A percentile compares a stretch with the other conserved stretches of the same genome.
Evolutionary conservation across 2,888 invertebrate genomes (phyloP).

Genomic region (Mesoligia furuncula): DNA sequence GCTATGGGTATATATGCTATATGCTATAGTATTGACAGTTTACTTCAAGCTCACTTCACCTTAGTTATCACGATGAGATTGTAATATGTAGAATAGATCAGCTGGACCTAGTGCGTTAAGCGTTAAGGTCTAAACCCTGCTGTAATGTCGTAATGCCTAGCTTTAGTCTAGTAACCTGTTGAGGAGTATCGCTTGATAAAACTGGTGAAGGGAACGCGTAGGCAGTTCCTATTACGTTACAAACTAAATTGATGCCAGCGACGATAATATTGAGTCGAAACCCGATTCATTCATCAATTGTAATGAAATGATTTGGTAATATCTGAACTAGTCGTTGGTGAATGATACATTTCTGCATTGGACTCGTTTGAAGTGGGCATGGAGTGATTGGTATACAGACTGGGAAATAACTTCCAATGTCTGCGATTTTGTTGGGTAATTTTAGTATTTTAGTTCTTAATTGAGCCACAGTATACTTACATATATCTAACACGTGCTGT

Average conservation of each 20-base stretch:
- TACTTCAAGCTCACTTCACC: neutral
- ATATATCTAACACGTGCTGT: neutral
- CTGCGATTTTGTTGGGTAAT: slow-evolving; percentile 19
- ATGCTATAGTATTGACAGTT: neutral
- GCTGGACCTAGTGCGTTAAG: neutral
- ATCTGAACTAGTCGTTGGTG: slow-evolving; percentile 44
- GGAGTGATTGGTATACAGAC: slow-evolving; percentile 53
- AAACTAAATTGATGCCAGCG: slow-evolving; percentile 63
- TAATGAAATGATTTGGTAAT: slow-evolving; percentile 67
- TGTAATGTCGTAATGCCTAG: slow-evolving; percentile 36
- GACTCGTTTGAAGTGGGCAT: slow-evolving; percentile 49
- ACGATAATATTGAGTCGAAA: slow-evolving; percentile 65
- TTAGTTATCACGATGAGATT: neutral
- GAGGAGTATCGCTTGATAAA: slow-evolving; percentile 57
- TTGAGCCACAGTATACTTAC: neutral
- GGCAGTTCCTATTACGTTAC: slow-evolving; percentile 65
- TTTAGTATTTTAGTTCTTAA: slow-evolving; percentile 6
- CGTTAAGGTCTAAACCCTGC: slow-evolving; percentile 1
- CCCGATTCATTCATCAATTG: slow-evolving; percentile 69
- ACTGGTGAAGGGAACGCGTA: slow-evolving; percentile 73
- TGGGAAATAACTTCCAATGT: slow-evolving; percentile 33
- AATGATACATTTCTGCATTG: slow-evolving; percentile 58
- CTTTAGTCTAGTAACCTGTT: slow-evolving; percentile 47
- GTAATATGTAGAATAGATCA: neutral
- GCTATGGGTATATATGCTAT: too few species aligned